Percentiles rank a stretch among this genome's conserved stretches.
Evolutionary conservation across 2,888 invertebrate species (phyloP).

Genomic region (Netelia inedita): DNA sequence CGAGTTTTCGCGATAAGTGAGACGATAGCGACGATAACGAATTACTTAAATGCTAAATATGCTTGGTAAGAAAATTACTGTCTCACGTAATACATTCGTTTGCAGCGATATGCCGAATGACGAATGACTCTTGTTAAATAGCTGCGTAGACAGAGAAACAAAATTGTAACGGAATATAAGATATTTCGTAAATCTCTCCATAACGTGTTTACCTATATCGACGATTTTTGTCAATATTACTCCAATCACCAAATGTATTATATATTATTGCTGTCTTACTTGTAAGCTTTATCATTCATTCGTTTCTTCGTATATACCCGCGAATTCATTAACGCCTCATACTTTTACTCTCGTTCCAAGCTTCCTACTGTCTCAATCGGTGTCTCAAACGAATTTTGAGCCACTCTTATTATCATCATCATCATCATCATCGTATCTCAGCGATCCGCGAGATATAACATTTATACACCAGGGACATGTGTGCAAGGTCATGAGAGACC

Average conservation of each 20-base stretch:
- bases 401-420: slow-evolving; percentile 29
- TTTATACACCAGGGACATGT: slow-evolving; percentile 57
- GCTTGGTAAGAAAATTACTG: background rate
- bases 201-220: background rate
- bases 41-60: no score
- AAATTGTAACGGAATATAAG: slow-evolving; percentile 18
- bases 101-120: slow-evolving; percentile 32
- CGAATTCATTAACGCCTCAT: slow-evolving; percentile 29
- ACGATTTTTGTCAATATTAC: no score
- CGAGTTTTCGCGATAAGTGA: no score
- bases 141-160: slow-evolving; percentile 36
- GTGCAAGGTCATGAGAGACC: slow-evolving; percentile 51
- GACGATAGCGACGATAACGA: background rate
- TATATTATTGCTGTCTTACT: slow-evolving; percentile 19
- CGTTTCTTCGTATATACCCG: slow-evolving; percentile 13
- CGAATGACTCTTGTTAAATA: slow-evolving; percentile 7
- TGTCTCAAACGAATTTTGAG: slow-evolving; percentile 31
- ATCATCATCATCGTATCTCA: slow-evolving; percentile 42
- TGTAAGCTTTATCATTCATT: slow-evolving; percentile 16
- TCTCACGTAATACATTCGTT: slow-evolving; percentile 10
- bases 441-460: slow-evolving; percentile 31
- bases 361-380: slow-evolving; percentile 51
- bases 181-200: background rate
- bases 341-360: slow-evolving; percentile 29
- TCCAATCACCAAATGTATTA: slow-evolving; percentile 23